Evolutionary conservation across 2,888 invertebrate genomes (phyloP).

Genomic region (Sinhomidia bicolor): DNA sequence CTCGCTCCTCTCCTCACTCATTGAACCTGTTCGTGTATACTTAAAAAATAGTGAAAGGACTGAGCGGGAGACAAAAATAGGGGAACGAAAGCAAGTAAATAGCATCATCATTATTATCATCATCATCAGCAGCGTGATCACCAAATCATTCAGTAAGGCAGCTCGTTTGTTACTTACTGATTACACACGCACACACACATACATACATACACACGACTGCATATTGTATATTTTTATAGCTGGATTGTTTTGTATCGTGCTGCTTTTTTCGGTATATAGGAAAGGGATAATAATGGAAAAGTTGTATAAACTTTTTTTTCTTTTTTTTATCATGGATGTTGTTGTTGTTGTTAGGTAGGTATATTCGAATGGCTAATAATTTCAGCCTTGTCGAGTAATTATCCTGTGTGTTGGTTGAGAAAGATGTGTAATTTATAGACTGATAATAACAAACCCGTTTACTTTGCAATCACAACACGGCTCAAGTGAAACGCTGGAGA

Average conservation of each 20-base stretch:
- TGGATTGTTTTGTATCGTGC: neutral
- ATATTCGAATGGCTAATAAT: neutral
- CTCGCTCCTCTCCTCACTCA: neutral
- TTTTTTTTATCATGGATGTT: too few species aligned
- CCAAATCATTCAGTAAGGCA: neutral
- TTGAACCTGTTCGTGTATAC: neutral
- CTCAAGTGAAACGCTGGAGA: neutral
- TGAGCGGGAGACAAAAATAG: neutral
- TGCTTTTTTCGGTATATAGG: too few species aligned
- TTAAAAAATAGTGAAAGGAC: neutral
- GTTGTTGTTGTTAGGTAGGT: neutral
- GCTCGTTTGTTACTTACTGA: slow-evolving; percentile 21
- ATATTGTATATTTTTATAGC: slow-evolving; percentile 16
- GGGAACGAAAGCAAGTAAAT: neutral
- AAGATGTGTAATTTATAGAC: slow-evolving; percentile 39
- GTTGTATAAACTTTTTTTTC: slow-evolving; percentile 8
- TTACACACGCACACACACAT: neutral
- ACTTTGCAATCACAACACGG: slow-evolving; percentile 2
- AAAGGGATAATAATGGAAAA: neutral
- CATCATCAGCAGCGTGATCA: neutral
- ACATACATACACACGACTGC: too few species aligned
- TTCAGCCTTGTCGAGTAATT: slow-evolving; percentile 6
- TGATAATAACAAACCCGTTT: slow-evolving; percentile 30
- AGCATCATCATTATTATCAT: neutral
- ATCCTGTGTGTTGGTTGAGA: neutral